Evolutionary conservation across 2,888 invertebrate species (phyloP).

Genomic region (Gari tellinella): DNA sequence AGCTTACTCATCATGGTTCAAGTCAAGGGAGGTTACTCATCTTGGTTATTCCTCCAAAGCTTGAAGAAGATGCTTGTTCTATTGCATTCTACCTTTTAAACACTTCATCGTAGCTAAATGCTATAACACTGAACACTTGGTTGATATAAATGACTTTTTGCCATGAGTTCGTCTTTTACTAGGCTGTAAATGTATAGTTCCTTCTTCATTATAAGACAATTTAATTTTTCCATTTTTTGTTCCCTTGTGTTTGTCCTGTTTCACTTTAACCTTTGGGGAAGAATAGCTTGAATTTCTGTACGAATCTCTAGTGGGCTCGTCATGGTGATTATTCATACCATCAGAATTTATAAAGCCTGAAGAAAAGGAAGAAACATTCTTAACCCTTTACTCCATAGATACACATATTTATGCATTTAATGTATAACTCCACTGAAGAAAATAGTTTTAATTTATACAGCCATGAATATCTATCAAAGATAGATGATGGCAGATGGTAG

Average conservation of each 20-base stretch:
- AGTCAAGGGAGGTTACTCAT: no score
- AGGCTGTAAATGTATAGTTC: constrained; percentile 78
- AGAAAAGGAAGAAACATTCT: constrained; percentile 37
- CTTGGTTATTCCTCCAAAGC: no score
- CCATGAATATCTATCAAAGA: no score
- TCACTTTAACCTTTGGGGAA: constrained; percentile 58
- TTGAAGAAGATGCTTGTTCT: no score
- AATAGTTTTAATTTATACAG: no score
- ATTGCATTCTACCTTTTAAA: no score
- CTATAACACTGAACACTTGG: constrained; percentile 78
- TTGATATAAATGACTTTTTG: constrained; percentile 73
- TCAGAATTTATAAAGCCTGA: constrained; percentile 63
- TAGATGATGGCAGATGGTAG: no score
- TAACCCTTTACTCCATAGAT: no score
- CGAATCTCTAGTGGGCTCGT: constrained; percentile 41
- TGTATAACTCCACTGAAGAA: no score
- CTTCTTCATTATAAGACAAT: constrained; percentile 64
- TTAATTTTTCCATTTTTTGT: constrained; percentile 60
- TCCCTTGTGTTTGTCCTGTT: constrained; percentile 65
- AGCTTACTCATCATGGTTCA: no score
- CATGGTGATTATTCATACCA: constrained; percentile 46
- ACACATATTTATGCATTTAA: no score
- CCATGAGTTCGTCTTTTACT: constrained; percentile 78
- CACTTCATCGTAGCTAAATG: constrained; percentile 12
- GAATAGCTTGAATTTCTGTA: constrained; percentile 43